Conservation (phyloP, 2,888 invertebrate genomes). For the Eubasilissa splendida region DNA sequence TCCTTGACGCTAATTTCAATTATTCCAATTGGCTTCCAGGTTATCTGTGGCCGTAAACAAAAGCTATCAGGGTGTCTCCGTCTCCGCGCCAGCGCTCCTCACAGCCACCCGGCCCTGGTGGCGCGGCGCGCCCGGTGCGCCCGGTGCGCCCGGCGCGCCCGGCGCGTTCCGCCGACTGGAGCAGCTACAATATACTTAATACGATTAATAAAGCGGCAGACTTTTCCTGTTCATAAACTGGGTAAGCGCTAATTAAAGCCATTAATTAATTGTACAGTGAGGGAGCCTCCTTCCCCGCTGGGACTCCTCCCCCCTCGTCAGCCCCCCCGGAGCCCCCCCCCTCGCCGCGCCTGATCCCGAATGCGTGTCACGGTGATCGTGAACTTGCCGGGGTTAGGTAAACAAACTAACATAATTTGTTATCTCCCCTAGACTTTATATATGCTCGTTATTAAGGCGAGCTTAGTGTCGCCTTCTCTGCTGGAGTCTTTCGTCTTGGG, state of each 20-base stretch:
- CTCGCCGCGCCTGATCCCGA: constrained; percentile 40
- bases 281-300: constrained; percentile 22
- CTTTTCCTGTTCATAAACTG: constrained; percentile 57
- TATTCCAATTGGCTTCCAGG: constrained; percentile 42
- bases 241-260: constrained; percentile 58
- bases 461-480: constrained; percentile 12
- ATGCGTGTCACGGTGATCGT: constrained; percentile 56
- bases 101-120: not conserved
- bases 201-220: constrained; percentile 56
- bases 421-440: constrained; percentile 47
- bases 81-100: not conserved
- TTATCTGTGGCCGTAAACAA: constrained; percentile 42
- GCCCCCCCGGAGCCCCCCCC: not conserved
- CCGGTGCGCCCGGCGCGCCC: too few relatives aligned
- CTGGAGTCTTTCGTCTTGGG: not conserved
- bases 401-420: constrained; percentile 56
- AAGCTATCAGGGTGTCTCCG: constrained; percentile 14
- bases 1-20: constrained; percentile 51
- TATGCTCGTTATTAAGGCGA: constrained; percentile 25
- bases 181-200: constrained; percentile 53
- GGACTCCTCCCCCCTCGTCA: not conserved
- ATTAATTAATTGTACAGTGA: constrained; percentile 56
- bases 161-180: constrained; percentile 8
- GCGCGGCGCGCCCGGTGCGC: not conserved
- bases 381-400: constrained; percentile 52